These are phyloP conservation scores for Argentina silus DNA, from an alignment of 2,797 vertebrate species.

Conservation along the genomic window DNA sequence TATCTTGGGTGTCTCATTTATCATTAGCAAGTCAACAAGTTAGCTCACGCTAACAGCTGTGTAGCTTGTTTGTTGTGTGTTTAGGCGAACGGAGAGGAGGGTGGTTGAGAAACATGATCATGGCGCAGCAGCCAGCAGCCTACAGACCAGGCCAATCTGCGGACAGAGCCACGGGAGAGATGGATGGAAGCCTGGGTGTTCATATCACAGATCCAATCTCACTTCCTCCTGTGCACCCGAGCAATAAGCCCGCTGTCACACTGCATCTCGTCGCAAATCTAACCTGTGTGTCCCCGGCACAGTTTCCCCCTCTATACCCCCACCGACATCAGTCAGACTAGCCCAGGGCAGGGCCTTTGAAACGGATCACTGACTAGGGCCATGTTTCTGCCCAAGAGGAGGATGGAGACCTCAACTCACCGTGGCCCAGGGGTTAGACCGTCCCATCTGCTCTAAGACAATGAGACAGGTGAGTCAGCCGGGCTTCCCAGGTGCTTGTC, in stretches of 20 bases:
- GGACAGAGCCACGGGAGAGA: background rate
- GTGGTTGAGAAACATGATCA: background rate
- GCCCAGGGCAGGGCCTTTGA: constrained; percentile 25
- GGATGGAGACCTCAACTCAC: background rate
- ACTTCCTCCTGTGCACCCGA: constrained; percentile 6
- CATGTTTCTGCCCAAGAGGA: constrained; percentile 18
- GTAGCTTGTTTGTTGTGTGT: background rate
- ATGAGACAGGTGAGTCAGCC: constrained; percentile 2
- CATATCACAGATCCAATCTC: constrained; percentile 18
- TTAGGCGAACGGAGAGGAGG: background rate
- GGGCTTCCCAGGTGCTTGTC: background rate
- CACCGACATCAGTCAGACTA: constrained; percentile 23
- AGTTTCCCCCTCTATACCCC: constrained; percentile 7
- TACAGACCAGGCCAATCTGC: constrained; percentile 4
- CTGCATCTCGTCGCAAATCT: constrained; percentile 12
- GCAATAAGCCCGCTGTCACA: constrained; percentile 18
- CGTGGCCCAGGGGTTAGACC: background rate
- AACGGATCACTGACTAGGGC: constrained; percentile 33
- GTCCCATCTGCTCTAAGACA: constrained; percentile 1
- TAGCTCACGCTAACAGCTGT: background rate
- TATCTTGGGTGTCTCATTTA: background rate
- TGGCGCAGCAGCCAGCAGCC: background rate
- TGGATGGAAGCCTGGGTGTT: constrained; percentile 12
- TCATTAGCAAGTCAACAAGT: background rate
- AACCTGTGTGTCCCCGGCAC: constrained; percentile 26